Evolutionary conservation across 2,888 invertebrate genomes (phyloP), one percentile per base, ranked within the genome.

Genomic region (Orthonychiurus folsomi): DNA sequence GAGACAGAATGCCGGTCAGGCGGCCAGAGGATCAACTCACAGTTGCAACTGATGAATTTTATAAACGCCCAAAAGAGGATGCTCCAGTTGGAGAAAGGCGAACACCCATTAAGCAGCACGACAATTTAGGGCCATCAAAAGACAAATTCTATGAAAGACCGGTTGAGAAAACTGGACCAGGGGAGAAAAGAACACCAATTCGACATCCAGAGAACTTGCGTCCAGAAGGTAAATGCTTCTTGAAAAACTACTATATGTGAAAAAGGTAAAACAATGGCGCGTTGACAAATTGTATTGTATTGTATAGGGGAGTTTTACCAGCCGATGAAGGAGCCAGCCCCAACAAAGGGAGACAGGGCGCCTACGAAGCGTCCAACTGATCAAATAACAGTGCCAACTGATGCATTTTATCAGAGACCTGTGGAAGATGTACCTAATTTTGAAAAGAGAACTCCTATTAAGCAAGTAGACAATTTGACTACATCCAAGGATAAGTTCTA

Each of bases 191-290:
- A 1, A 73, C 75, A 60, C 76, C 71, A 3, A 68, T 75, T 18
- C 73, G 71, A 63, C 73, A 73, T 12, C 74, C 54, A 3, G 72
- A 75, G 63, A 78, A 75, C 73, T 66, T 79, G 0, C 66, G 77
- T 61, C 79, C 80, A 2, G 82, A 83, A 73, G 83, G 83, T 9
- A 81, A 85, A 24, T 86, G 54, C 81, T n/a, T n/a, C n/a, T n/a
- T n/a, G n/a, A n/a, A n/a, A n/a, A n/a, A n/a, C n/a, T n/a, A n/a
- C n/a, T n/a, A n/a, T n/a, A n/a, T n/a, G n/a, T n/a, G n/a, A n/a
- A n/a, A n/a, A n/a, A n/a, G n/a, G n/a, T n/a, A n/a, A n/a, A n/a
- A n/a, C n/a, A n/a, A n/a, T n/a, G n/a, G n/a, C n/a, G n/a, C n/a
- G n/a, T n/a, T n/a, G n/a, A n/a, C n/a, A n/a, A n/a, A n/a, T n/a